phyloP scores from a whole-genome alignment of 1,140 invertebrate species.

The Formica selysi region DNA sequence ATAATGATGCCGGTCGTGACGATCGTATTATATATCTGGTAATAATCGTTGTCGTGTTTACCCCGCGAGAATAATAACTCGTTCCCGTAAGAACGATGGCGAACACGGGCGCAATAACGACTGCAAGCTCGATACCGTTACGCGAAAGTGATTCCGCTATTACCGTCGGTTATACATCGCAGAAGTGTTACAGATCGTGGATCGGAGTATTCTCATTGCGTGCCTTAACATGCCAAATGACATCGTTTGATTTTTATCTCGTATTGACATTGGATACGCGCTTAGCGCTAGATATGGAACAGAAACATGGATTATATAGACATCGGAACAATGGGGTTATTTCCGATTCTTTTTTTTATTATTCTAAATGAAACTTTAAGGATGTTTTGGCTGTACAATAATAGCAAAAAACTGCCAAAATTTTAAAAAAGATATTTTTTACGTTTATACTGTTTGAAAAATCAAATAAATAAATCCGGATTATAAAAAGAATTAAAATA shows the following conservation, averaged over 20 bases:
- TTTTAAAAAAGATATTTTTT: too few relatives aligned
- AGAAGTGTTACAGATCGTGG: constrained; percentile 53
- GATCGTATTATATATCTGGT: constrained; percentile 51
- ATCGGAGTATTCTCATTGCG: constrained; percentile 32
- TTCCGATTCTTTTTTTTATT: too few relatives aligned
- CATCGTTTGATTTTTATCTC: constrained; percentile 39
- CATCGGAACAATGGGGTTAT: neutral
- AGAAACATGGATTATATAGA: neutral
- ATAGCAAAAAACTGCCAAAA: too few relatives aligned
- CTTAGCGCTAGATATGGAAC: neutral
- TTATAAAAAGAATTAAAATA: too few relatives aligned
- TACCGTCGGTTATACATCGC: constrained; percentile 33
- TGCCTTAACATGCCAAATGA: constrained; percentile 20
- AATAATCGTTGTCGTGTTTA: constrained; percentile 55
- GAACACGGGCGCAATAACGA: constrained; percentile 24
- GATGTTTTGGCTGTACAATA: too few relatives aligned
- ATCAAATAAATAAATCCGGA: too few relatives aligned
- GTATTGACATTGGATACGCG: constrained; percentile 18
- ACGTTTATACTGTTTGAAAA: too few relatives aligned
- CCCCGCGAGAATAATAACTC: constrained; percentile 52
- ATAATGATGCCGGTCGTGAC: constrained; percentile 54
- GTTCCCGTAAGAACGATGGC: constrained; percentile 52
- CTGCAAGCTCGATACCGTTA: constrained; percentile 52
- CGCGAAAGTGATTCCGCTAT: constrained; percentile 60
- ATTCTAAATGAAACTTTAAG: too few relatives aligned